Base-by-base conservation (phyloP, 2,888 invertebrate genomes). In the Frankliniella fusca region DNA sequence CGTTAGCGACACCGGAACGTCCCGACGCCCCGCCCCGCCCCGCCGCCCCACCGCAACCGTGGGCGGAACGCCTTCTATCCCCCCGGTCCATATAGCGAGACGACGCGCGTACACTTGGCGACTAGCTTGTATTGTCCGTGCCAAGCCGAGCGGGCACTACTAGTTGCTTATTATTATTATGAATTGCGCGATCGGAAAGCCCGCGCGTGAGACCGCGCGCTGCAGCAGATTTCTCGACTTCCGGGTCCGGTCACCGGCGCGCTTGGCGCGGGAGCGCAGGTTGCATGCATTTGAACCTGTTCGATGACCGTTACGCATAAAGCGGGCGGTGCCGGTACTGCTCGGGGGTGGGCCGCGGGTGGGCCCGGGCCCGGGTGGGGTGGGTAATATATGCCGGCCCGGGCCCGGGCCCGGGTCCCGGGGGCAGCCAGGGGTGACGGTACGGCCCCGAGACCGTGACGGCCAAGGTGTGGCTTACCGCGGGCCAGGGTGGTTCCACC, bases 201-300 rank as follows among this genome's bases (percentile, higher is more conserved):
- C 38, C 38, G 38, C 38, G 38, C 2, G 38, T 5, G 38, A n/a
- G 3, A 38, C 38, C 38, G 38, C 38, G 38, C 38, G 38, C 38
- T 38, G 38, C 5, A 2, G 38, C 38, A 38, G 38, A 38, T 38
- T 38, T 38, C 38, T 38, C 5, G 2, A 3, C 38, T 38, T 38
- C 38, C 38, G 38, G 2, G 2, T 38, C 38, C 61, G 54, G 54
- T 54, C 10, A 10, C 50, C 50, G 50, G 9, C 50, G 50, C 50
- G 50, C 50, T 50, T 50, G 54, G 54, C 2, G 7, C 54, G 54
- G 9, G 70, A 27, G 10, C 70, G 70, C 70, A 0, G 70, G 23
- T 20, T 70, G 61, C n/a, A 18, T 54, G 54, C 27, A 76, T 76
- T 76, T 76, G 70, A 76, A 76, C 70, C 70, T 76, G 70, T 76